Base-by-base conservation (phyloP, 2,888 invertebrate genomes). In the Ichneumoninae sp. region DNA sequence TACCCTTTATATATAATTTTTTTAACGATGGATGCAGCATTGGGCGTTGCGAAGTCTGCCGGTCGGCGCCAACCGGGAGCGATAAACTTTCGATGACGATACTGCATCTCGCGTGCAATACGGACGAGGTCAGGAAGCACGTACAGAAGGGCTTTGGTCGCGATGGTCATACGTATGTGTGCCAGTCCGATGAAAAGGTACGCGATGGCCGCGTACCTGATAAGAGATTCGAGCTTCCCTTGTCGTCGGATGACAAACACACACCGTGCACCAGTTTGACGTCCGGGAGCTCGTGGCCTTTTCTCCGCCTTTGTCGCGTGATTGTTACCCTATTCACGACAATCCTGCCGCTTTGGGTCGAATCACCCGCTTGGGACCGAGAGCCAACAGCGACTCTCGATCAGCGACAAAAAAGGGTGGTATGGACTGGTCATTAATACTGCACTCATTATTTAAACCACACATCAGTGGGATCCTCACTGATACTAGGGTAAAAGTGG, bases 31-130 rank as follows among this genome's bases (percentile, higher is more conserved):
- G 52, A 47, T 66, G 22, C 36, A 19, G 50, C 22, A 19, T 22
- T 26, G 2, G 13, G 33, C 13, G 19, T 19, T 33, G 19, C 47
- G 30, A 44, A 63, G 54, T 68, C 57, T 65, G 36, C 76, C 19
- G 76, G 74, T 44, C 57, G 26, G 50, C 57, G 68, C 83, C 80
- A 76, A 68, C 73, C 47, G 33, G 77, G 63, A 66, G 70, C 75
- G 81, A 83, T 83, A 70, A 83, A 81, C 66, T 85, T 73, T 22
- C 71, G 78, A 79, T 79, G 75, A 68, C 78, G 78, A 78, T 74
- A 74, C 63, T 52, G 63, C 77, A 76, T 76, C 76, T 26, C 60
- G 22, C 60, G 22, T 60, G 30, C 60, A 74, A 30, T 40, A 40
- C 16, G 30, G 33, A 26, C 22, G 33, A 82, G 79, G 79, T 77